Evolutionary conservation across 2,113 vertebrate genomes (phyloP), one percentile per base, ranked within the genome.

Genomic region (Oxyura jamaicensis): DNA sequence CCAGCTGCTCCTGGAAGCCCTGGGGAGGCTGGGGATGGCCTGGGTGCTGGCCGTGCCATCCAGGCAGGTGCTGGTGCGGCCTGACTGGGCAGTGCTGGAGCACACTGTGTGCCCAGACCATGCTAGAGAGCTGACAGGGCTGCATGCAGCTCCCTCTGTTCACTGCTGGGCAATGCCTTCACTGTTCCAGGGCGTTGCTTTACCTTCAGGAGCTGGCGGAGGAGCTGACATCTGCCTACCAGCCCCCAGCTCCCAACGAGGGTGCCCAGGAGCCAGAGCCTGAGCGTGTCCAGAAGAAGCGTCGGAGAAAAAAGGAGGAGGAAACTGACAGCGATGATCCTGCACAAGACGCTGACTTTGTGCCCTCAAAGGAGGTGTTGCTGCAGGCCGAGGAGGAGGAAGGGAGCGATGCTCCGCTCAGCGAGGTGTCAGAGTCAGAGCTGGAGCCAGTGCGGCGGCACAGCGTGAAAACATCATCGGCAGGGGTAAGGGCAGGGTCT

Each of bases 161-260:
- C 18, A 92, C 59, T 60, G 22, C 13, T 0, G 2, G 67, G 52
- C 46, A 0, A 46, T 36, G 59, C 31, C 63, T 74, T 33, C 58
- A 86, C 73, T 11, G 10, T 90, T 62, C 16, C 94, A 99, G 99
- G 96, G 99, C 99, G 7, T 93, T 99, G 97, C 98, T 98, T 79
- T 99, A 99, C 97, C 98, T 99, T 83, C 99, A 99, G 41, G 97
- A 97, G 88, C 96, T 99, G 96, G 98, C 98, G 0, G 98, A 98
- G 91, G 98, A 99, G 71, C 89, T 99, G 65, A 87, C 96, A 3
- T 95, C 97, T 0, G 39, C 95, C 26, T 76, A 83, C 29, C 97
- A 97, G 28, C n/a, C 93, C 10, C 75, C 94, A 0, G 72, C 78
- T 11, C 75, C 96, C 3, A 42, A 71, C 1, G 35, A 73, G 71